A percentile compares a stretch with the other conserved stretches of the same genome.
Evolutionary conservation across 2,113 vertebrate genomes (phyloP).

Genomic region (Pygoscelis adeliae): DNA sequence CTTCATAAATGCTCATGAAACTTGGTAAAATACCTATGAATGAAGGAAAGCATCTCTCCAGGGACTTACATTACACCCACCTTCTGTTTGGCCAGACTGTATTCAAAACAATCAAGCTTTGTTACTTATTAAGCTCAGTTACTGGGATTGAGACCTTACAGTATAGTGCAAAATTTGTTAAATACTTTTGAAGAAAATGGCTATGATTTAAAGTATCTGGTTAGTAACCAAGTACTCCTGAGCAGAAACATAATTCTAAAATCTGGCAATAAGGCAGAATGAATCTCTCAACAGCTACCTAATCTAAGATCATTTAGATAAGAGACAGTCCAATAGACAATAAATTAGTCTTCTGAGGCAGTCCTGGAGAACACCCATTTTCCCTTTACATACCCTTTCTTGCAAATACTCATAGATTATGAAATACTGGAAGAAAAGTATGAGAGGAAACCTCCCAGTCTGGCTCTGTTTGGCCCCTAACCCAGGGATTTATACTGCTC

Average conservation of each 20-base stretch:
- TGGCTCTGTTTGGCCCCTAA: not conserved
- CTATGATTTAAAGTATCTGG: not conserved
- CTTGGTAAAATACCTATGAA: not conserved
- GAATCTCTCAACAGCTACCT: not conserved
- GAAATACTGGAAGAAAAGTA: not conserved
- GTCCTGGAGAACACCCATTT: fast-evolving
- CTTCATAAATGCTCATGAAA: not conserved
- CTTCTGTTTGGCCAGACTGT: no score
- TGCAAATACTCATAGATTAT: not conserved
- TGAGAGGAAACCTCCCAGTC: not conserved
- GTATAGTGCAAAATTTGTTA: not conserved
- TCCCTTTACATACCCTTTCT: not conserved
- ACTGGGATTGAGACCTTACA: not conserved
- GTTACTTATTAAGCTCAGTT: not conserved
- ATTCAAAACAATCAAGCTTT: not conserved
- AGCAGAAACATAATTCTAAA: not conserved
- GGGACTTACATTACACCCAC: not conserved
- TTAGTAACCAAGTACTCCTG: not conserved
- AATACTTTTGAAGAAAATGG: not conserved
- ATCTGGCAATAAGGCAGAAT: not conserved
- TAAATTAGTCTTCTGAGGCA: not conserved
- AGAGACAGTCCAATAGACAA: not conserved
- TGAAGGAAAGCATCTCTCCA: not conserved
- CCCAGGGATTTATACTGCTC: not conserved
- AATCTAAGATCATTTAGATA: not conserved